Conservation (phyloP, 1,140 invertebrate species). For the Pogonomyrmex barbatus region DNA sequence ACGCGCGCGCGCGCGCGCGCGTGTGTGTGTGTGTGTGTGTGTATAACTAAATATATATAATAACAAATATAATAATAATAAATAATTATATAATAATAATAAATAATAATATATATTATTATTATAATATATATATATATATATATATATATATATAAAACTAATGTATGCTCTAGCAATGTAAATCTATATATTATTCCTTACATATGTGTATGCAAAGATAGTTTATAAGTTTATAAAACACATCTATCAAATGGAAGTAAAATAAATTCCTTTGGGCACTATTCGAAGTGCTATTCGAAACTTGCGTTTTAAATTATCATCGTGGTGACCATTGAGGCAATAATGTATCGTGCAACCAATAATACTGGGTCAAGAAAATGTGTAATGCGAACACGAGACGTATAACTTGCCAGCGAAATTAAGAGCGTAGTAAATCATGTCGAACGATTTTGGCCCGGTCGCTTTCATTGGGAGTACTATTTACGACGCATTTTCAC, state of each 20-base stretch:
- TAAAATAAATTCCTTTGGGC: not conserved
- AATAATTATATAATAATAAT: no score
- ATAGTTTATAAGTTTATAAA: not conserved
- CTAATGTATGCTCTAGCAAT: not conserved
- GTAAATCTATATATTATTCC: not conserved
- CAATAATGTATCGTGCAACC: not conserved
- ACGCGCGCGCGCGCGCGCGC: no score
- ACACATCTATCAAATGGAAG: no score
- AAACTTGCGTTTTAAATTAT: slow-evolving; percentile 20
- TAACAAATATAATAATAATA: no score
- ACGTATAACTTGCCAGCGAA: slow-evolving; percentile 8
- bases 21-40: no score
- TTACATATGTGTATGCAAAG: not conserved
- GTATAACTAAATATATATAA: no score
- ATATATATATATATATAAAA: not conserved
- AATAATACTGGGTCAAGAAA: slow-evolving; percentile 1
- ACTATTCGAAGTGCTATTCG: not conserved
- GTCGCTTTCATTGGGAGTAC: slow-evolving; percentile 35
- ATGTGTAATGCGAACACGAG: slow-evolving; percentile 12
- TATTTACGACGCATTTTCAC: slow-evolving; percentile 48
- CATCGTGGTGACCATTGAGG: not conserved
- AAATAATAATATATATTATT: no score
- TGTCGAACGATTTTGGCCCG: slow-evolving; percentile 36
- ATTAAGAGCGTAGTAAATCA: slow-evolving; percentile 58
- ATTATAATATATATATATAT: not conserved